Conservation (phyloP, 1,140 invertebrate species). For the Panagrolaimus sp. region DNA sequence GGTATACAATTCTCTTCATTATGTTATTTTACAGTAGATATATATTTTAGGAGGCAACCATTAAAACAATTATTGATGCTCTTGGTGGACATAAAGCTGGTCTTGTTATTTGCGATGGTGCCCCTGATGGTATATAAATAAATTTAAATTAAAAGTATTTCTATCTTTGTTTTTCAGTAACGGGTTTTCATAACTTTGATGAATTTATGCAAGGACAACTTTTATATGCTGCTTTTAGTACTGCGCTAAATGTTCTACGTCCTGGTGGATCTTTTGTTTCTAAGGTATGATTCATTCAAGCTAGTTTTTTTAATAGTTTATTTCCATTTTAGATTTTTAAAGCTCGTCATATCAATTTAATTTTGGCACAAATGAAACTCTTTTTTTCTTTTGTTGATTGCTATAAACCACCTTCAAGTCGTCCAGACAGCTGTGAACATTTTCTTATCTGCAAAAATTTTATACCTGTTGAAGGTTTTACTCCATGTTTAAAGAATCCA, state of each 20-base stretch:
- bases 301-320: too few species aligned
- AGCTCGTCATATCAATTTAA: constrained; percentile 78
- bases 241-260: constrained; percentile 83
- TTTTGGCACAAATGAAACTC: constrained; percentile 81
- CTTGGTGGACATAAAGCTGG: constrained; percentile 81
- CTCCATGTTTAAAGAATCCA: constrained; percentile 80
- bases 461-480: constrained; percentile 72
- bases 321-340: constrained; percentile 68
- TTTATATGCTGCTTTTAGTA: constrained; percentile 83
- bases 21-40: too few species aligned
- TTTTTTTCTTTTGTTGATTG: constrained; percentile 83
- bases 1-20: too few species aligned
- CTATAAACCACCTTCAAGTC: constrained; percentile 36
- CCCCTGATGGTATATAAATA: constrained; percentile 83
- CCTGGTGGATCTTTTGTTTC: constrained; percentile 82
- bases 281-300: constrained; percentile 62
- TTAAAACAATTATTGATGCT: constrained; percentile 77
- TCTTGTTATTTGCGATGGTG: constrained; percentile 94
- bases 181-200: constrained; percentile 91
- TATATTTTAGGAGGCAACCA: constrained; percentile 68
- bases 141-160: too few species aligned
- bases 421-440: constrained; percentile 64
- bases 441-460: constrained; percentile 89
- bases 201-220: constrained; percentile 91
- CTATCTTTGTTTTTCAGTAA: constrained; percentile 62